A percentile compares a stretch with the other conserved stretches of the same genome.
These are phyloP conservation scores for Drosophila asahinai DNA, from an alignment of 1,140 invertebrate species.

Conservation along the genomic window DNA sequence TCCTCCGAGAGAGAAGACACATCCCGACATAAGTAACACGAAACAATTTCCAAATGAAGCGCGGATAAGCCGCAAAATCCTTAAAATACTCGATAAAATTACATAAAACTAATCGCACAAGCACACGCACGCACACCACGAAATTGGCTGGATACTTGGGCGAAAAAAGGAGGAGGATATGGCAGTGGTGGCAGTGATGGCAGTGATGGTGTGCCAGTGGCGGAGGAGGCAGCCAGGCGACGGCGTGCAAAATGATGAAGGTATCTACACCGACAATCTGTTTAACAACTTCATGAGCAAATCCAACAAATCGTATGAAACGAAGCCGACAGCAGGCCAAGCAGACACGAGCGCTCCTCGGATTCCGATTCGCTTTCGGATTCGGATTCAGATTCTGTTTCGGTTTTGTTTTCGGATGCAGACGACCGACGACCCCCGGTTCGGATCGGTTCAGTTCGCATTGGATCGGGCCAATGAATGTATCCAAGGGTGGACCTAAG, in stretches of 20 bases:
- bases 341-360: constrained; percentile 41
- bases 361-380: constrained; percentile 32
- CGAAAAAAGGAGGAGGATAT: constrained; percentile 18
- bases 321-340: constrained; percentile 56
- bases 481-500: constrained; percentile 26
- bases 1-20: constrained; percentile 36
- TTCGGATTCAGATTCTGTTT: constrained; percentile 36
- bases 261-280: constrained; percentile 85
- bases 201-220: too few species aligned
- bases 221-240: constrained; percentile 20
- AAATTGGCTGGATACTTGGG: constrained; percentile 45
- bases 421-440: constrained; percentile 39
- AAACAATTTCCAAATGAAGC: constrained; percentile 84
- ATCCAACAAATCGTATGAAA: constrained; percentile 85
- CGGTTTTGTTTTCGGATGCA: constrained; percentile 30
- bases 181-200: not conserved
- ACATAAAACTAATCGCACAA: constrained; percentile 85
- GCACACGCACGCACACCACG: constrained; percentile 53
- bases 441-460: constrained; percentile 42
- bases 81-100: constrained; percentile 85
- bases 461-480: constrained; percentile 48
- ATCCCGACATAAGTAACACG: constrained; percentile 76
- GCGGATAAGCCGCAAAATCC: constrained; percentile 84
- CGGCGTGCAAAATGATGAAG: constrained; percentile 81
- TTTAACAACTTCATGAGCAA: constrained; percentile 85